Evolutionary conservation across 2,113 vertebrate genomes (phyloP).

Genomic region (Chauna torquata): DNA sequence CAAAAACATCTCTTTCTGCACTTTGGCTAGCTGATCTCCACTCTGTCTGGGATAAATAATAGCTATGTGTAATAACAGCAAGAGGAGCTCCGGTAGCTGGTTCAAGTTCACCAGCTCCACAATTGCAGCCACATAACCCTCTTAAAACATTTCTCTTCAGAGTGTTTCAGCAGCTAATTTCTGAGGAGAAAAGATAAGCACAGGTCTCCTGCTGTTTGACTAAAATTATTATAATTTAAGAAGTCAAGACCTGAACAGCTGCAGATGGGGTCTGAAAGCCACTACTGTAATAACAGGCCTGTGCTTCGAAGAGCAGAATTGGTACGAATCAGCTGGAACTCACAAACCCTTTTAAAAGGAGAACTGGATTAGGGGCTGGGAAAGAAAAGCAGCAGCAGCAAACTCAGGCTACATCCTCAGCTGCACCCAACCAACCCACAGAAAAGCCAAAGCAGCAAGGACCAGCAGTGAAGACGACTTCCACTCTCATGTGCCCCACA

Average conservation of each 20-base stretch:
- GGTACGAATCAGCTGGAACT: background rate
- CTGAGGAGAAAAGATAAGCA: background rate
- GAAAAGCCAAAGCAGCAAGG: background rate
- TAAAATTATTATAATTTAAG: conserved; percentile 38
- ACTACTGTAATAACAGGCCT: background rate
- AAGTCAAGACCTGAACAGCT: conserved; percentile 30
- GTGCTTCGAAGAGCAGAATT: background rate
- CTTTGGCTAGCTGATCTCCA: background rate
- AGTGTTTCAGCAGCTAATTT: conserved; percentile 29
- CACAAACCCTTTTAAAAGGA: background rate
- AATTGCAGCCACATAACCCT: background rate
- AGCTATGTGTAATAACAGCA: background rate
- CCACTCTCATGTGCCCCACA: rapidly evolving
- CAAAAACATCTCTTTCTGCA: background rate
- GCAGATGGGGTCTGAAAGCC: conserved; percentile 24
- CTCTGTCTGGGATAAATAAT: background rate
- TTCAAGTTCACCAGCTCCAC: conserved; percentile 14
- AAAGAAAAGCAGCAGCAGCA: background rate
- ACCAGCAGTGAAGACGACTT: background rate
- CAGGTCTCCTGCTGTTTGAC: conserved; percentile 14
- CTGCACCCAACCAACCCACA: background rate
- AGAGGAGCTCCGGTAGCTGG: background rate
- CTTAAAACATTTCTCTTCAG: conserved; percentile 20
- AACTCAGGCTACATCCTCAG: background rate
- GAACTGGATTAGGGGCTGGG: background rate